Percentiles rank a stretch among this genome's conserved stretches.
These are phyloP conservation scores for Poeciliopsis turneri DNA, from an alignment of 2,797 vertebrate genomes.

Conservation along the genomic window DNA sequence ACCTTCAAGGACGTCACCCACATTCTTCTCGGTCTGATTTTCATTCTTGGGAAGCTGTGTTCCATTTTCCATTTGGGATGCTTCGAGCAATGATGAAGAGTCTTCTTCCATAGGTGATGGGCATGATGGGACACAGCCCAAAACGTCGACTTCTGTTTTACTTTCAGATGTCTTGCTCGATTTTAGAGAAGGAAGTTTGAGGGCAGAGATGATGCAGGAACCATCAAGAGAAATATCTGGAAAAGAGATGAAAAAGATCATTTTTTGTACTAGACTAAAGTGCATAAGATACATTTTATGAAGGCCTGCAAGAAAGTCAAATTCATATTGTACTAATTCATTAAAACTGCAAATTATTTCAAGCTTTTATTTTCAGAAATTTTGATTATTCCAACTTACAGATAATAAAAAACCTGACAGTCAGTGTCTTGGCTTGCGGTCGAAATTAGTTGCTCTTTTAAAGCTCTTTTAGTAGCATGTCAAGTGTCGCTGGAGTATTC, in stretches of 20 bases:
- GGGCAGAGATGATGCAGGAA: conserved; percentile 52
- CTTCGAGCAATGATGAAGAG: not conserved
- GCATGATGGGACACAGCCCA: not conserved
- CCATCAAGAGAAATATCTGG: conserved; percentile 48
- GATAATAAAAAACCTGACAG: no score
- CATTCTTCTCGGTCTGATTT: not conserved
- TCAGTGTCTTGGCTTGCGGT: no score
- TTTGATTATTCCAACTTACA: no score
- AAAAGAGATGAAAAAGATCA: conserved; percentile 2
- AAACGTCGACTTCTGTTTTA: not conserved
- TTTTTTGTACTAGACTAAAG: not conserved
- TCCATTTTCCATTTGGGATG: not conserved
- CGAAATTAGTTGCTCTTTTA: no score
- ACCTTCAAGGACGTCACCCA: not conserved
- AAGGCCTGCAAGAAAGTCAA: not conserved
- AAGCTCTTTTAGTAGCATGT: no score
- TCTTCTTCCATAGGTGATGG: conserved; percentile 13
- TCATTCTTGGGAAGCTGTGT: not conserved
- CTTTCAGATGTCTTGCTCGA: not conserved
- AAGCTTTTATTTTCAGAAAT: no score
- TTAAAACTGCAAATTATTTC: no score
- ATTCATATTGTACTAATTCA: no score
- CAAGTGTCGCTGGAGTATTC: no score
- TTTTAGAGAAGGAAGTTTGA: conserved; percentile 34
- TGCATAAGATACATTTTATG: not conserved